Percentiles rank a stretch among this genome's conserved stretches.
Conservation (phyloP, 2,888 invertebrate genomes). For the Papilio demoleus region DNA sequence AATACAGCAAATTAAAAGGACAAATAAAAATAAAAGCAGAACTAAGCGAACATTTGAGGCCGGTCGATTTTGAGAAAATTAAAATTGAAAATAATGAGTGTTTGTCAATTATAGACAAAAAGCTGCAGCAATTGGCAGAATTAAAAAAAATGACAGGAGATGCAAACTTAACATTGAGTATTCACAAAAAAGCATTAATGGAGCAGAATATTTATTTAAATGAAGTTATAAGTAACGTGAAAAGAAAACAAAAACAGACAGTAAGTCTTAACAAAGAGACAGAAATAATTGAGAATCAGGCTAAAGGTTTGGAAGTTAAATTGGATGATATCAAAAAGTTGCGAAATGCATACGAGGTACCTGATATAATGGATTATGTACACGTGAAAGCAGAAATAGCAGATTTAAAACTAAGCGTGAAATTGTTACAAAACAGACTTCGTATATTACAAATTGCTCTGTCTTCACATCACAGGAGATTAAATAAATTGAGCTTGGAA, state of each 20-base stretch:
- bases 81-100: conserved; percentile 84
- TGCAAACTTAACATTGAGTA: conserved; percentile 81
- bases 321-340: conserved; percentile 68
- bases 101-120: conserved; percentile 78
- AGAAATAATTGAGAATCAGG: conserved; percentile 64
- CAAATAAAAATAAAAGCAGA: conserved; percentile 82
- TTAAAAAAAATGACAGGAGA: conserved; percentile 84
- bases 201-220: conserved; percentile 76
- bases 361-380: conserved; percentile 84
- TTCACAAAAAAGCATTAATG: conserved; percentile 82
- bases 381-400: conserved; percentile 76
- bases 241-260: conserved; percentile 66
- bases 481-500: conserved; percentile 51
- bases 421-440: conserved; percentile 63
- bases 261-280: conserved; percentile 71
- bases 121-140: conserved; percentile 77
- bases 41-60: conserved; percentile 82
- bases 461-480: conserved; percentile 61
- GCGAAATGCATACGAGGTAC: conserved; percentile 75
- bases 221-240: conserved; percentile 68
- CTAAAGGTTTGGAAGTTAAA: conserved; percentile 63
- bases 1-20: conserved; percentile 79
- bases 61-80: conserved; percentile 86
- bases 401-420: conserved; percentile 71
- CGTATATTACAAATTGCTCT: conserved; percentile 71